Percentiles rank a stretch among this genome's conserved stretches.
Evolutionary conservation across 2,888 invertebrate species (phyloP).

Genomic region (Meiosimyza decipiens): DNA sequence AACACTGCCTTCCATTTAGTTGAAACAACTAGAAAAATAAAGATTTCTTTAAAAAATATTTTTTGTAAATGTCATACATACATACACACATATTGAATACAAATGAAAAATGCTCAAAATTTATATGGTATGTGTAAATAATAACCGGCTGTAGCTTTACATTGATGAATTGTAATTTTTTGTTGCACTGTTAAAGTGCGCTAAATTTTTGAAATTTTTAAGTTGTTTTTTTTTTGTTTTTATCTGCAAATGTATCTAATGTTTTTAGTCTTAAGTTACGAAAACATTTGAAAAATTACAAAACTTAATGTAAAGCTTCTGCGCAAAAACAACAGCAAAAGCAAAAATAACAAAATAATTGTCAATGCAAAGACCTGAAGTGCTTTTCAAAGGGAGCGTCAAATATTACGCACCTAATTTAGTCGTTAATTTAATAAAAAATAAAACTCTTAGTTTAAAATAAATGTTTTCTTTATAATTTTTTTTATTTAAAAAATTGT

Average conservation of each 20-base stretch:
- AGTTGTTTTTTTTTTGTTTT: slow-evolving; percentile 22
- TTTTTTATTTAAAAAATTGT: slow-evolving; percentile 3
- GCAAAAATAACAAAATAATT: not conserved
- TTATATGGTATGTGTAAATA: not conserved
- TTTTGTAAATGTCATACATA: not conserved
- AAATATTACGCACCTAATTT: slow-evolving; percentile 5
- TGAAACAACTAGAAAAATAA: slow-evolving; percentile 11
- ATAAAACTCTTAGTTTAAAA: too few species aligned
- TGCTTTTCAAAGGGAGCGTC: slow-evolving; percentile 1
- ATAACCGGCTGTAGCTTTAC: slow-evolving; percentile 43
- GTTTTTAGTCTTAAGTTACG: slow-evolving; percentile 35
- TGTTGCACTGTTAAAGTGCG: slow-evolving; percentile 6
- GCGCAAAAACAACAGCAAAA: not conserved
- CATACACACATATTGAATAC: not conserved
- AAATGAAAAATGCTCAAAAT: slow-evolving; percentile 10
- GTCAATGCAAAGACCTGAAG: not conserved
- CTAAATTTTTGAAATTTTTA: slow-evolving; percentile 11
- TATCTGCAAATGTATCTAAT: slow-evolving; percentile 11
- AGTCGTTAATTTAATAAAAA: not conserved
- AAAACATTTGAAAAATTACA: slow-evolving; percentile 41
- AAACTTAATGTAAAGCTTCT: slow-evolving; percentile 48
- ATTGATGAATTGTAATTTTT: slow-evolving; percentile 49
- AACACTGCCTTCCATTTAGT: slow-evolving; percentile 30
- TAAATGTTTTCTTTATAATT: not conserved
- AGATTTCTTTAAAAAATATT: slow-evolving; percentile 5